Evolutionary conservation across 2,888 invertebrate species (phyloP).

Genomic region (Seladonia tumulorum): DNA sequence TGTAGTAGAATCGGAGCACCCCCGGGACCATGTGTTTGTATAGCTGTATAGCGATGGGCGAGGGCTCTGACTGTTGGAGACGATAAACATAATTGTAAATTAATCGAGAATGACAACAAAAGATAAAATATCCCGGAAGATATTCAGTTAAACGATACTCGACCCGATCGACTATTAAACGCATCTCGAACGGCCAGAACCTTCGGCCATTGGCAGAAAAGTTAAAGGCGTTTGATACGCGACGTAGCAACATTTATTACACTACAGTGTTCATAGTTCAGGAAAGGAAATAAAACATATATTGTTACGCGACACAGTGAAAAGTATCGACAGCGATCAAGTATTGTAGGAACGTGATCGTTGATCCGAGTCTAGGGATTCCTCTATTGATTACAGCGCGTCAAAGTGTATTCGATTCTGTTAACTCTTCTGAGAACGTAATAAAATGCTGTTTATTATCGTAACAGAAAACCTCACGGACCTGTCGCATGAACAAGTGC

Average conservation of each 20-base stretch:
- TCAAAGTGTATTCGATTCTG: conserved; percentile 22
- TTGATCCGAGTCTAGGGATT: conserved; percentile 25
- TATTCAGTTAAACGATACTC: not conserved
- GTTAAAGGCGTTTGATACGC: conserved; percentile 40
- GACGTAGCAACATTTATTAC: conserved; percentile 56
- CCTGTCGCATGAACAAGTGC: not conserved
- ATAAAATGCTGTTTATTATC: conserved; percentile 16
- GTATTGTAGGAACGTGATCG: conserved; percentile 34
- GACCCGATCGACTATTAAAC: not conserved
- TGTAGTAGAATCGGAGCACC: conserved; percentile 32
- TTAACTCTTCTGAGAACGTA: conserved; percentile 11
- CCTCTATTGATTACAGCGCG: conserved; percentile 14
- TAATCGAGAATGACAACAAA: not conserved
- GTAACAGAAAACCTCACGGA: conserved; percentile 30
- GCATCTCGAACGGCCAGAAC: not conserved
- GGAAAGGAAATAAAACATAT: conserved; percentile 42
- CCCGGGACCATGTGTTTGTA: conserved; percentile 53
- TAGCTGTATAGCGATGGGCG: conserved; percentile 4
- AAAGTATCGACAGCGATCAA: conserved; percentile 16
- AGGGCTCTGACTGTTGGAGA: not conserved
- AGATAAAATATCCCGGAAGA: not conserved
- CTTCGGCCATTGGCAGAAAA: conserved; percentile 26
- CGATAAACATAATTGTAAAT: not conserved
- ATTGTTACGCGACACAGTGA: conserved; percentile 54
- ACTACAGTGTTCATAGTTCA: conserved; percentile 53